Percentiles rank a stretch among this genome's conserved stretches.
Evolutionary conservation across 2,797 vertebrate species (phyloP).

Genomic region (Alca torda): DNA sequence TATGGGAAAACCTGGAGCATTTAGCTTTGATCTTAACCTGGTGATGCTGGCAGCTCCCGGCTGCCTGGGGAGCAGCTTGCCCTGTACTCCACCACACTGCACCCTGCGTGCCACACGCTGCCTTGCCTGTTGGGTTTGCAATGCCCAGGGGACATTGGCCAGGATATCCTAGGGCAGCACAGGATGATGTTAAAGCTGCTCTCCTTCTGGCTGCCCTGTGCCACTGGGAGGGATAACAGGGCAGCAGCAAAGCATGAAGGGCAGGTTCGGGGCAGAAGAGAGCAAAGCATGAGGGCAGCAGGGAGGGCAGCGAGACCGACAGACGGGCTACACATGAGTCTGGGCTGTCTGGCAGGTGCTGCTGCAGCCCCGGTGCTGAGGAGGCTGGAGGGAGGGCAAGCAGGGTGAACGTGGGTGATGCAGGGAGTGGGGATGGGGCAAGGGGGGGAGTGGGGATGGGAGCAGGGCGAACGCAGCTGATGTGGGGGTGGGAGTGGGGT

Average conservation of each 20-base stretch:
- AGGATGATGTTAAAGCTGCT: background rate
- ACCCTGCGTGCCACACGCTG: fast-evolving
- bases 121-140: background rate
- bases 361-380: background rate
- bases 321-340: fast-evolving
- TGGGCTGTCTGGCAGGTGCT: background rate
- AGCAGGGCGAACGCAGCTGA: background rate
- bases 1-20: background rate
- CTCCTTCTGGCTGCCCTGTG: background rate
- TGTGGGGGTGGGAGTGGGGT: background rate
- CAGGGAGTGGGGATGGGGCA: background rate
- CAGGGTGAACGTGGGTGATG: no score
- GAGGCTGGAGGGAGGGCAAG: background rate
- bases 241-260: background rate
- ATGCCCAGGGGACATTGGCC: background rate
- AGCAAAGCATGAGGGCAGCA: fast-evolving
- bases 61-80: background rate
- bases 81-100: fast-evolving
- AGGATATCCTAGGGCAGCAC: background rate
- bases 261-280: background rate
- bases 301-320: fast-evolving
- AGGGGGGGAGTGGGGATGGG: background rate
- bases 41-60: background rate
- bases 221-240: background rate
- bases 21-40: background rate